Evolutionary conservation across 2,888 invertebrate species (phyloP).

Genomic region (Chorisops tibialis): DNA sequence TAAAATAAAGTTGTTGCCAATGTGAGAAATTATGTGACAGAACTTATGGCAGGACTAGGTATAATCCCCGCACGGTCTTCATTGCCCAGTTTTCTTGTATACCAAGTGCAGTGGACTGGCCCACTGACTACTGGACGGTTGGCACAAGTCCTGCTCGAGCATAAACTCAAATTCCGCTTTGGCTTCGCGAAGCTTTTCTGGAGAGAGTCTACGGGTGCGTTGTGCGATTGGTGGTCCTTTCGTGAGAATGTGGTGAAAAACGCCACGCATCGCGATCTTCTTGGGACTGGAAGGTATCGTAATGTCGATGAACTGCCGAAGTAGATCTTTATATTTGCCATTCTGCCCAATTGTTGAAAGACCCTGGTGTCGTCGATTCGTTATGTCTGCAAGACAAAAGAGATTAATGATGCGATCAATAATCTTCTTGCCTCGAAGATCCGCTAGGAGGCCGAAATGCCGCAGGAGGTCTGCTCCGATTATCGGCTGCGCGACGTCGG

Average conservation of each 20-base stretch:
- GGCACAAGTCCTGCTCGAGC: conserved; percentile 22
- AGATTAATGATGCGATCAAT: conserved; percentile 12
- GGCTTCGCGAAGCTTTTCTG: conserved; percentile 19
- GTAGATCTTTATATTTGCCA: not conserved
- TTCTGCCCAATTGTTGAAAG: not conserved
- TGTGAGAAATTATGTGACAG: too few species aligned
- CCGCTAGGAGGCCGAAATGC: conserved; percentile 9
- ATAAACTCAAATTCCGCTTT: conserved; percentile 27
- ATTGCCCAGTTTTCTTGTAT: conserved; percentile 13
- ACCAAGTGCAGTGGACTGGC: conserved; percentile 28
- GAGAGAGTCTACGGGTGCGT: conserved; percentile 22
- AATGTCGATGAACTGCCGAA: not conserved
- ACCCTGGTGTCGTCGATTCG: not conserved
- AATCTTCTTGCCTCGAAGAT: not conserved
- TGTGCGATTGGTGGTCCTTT: conserved; percentile 19
- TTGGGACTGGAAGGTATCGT: not conserved
- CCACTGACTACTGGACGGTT: conserved; percentile 10
- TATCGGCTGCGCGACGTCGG: conserved; percentile 25
- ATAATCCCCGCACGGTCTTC: too few species aligned
- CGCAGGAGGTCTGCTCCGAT: conserved; percentile 26
- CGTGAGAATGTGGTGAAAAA: conserved; percentile 26
- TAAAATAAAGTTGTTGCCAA: too few species aligned
- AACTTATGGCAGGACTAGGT: too few species aligned
- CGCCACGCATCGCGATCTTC: not conserved
- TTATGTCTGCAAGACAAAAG: not conserved